A percentile compares a stretch with the other conserved stretches of the same genome.
Conservation (phyloP, 2,888 invertebrate genomes). For the Thymelicus lineola region DNA sequence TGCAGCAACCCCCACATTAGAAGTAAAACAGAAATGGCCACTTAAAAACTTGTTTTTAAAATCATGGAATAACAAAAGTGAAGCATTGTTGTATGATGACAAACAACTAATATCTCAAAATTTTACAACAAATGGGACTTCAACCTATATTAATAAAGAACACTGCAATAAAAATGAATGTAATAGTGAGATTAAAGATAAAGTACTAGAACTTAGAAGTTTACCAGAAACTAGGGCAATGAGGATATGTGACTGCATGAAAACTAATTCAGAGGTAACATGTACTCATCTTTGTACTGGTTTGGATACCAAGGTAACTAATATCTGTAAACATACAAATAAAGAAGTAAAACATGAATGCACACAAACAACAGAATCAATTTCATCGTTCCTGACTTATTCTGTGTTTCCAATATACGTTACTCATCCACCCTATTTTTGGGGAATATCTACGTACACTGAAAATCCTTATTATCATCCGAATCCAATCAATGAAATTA, state of each 20-base stretch:
- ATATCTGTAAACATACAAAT: slow-evolving; percentile 45
- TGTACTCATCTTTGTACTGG: slow-evolving; percentile 50
- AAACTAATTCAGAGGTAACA: slow-evolving; percentile 44
- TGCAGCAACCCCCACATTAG: slow-evolving; percentile 58
- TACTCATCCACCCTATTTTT: slow-evolving; percentile 55
- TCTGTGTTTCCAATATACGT: slow-evolving; percentile 51
- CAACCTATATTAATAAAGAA: background rate
- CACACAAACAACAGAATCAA: slow-evolving; percentile 44
- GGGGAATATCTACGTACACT: slow-evolving; percentile 46
- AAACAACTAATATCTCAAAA: background rate
- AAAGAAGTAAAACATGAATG: slow-evolving; percentile 41
- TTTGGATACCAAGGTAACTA: slow-evolving; percentile 13
- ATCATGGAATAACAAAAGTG: background rate
- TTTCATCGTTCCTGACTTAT: slow-evolving; percentile 36
- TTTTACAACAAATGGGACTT: background rate
- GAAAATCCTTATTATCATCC: slow-evolving; percentile 52
- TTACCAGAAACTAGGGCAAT: slow-evolving; percentile 44
- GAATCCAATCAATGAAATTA: slow-evolving; percentile 46
- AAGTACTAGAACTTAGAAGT: slow-evolving; percentile 66
- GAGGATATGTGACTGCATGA: slow-evolving; percentile 54
- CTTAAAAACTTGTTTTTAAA: slow-evolving; percentile 47
- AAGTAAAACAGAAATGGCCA: slow-evolving; percentile 67
- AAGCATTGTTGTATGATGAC: background rate
- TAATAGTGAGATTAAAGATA: slow-evolving; percentile 48
- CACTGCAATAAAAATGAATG: slow-evolving; percentile 1